phyloP scores from a whole-genome alignment of 2,888 invertebrate genomes.

The Leptopilina syphax region DNA sequence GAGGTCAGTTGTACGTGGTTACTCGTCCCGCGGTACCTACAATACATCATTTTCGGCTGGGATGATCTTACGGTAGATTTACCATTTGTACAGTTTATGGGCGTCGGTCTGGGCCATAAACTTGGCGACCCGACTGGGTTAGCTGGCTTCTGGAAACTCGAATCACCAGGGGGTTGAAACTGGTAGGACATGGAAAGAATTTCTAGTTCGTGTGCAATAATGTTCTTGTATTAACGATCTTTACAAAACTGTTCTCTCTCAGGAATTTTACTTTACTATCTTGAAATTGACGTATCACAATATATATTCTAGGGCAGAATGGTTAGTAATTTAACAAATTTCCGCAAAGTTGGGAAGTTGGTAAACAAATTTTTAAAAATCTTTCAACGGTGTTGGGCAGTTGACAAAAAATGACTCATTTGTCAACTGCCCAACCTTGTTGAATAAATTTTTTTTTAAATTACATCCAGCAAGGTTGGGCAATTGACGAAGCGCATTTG shows the following conservation, averaged over 20 bases:
- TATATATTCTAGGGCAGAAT: no score
- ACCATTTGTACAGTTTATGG: conserved; percentile 77
- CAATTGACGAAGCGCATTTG: no score
- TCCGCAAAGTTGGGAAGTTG: no score
- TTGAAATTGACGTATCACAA: no score
- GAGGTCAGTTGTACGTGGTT: conserved; percentile 62
- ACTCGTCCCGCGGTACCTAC: conserved; percentile 67
- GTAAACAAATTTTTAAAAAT: no score
- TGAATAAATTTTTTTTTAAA: no score
- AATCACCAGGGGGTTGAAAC: neutral
- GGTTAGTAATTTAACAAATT: no score
- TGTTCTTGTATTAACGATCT: conserved; percentile 5
- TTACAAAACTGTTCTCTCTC: neutral
- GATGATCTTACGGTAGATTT: conserved; percentile 77
- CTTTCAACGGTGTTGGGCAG: no score
- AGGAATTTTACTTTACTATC: no score
- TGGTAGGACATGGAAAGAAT: conserved; percentile 19
- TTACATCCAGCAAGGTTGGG: no score
- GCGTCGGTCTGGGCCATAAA: conserved; percentile 76
- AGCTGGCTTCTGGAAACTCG: conserved; percentile 29
- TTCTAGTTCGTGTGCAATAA: neutral
- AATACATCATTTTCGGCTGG: conserved; percentile 78
- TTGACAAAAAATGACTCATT: no score
- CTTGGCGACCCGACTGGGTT: conserved; percentile 69
- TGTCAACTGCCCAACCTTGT: no score